These are phyloP conservation scores for Philypnodon macrostomus DNA, from an alignment of 2,797 vertebrate species.

Conservation along the genomic window DNA sequence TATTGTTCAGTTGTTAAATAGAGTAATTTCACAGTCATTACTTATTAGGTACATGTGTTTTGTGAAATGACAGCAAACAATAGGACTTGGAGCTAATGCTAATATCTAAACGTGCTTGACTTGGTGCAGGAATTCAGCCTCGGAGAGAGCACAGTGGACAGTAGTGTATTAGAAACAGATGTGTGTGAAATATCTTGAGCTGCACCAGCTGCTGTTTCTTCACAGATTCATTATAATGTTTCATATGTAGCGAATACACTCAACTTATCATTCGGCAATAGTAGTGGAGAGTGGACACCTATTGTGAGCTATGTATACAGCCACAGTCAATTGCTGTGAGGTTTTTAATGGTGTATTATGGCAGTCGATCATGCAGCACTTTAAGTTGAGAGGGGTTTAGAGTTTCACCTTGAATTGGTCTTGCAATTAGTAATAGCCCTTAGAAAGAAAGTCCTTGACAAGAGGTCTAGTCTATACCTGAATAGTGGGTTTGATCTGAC, in stretches of 20 bases:
- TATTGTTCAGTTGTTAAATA: background rate
- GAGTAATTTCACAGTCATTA: background rate
- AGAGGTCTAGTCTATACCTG: background rate
- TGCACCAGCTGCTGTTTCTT: constrained; percentile 59
- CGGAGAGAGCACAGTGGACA: constrained; percentile 63
- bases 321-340: background rate
- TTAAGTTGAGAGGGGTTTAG: background rate
- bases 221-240: constrained; percentile 43
- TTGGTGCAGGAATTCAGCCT: constrained; percentile 55
- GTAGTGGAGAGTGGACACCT: constrained; percentile 5
- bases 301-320: background rate
- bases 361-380: background rate
- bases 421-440: constrained; percentile 16
- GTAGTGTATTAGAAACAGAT: constrained; percentile 66
- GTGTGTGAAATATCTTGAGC: constrained; percentile 65
- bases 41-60: background rate
- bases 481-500: constrained; percentile 3
- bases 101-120: constrained; percentile 29
- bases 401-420: constrained; percentile 6
- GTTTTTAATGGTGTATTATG: background rate
- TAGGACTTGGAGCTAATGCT: constrained; percentile 30
- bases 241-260: constrained; percentile 20
- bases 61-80: background rate
- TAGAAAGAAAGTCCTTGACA: constrained; percentile 31
- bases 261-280: constrained; percentile 10